phyloP scores from a whole-genome alignment of 2,113 vertebrate genomes.

The Larimichthys crocea region DNA sequence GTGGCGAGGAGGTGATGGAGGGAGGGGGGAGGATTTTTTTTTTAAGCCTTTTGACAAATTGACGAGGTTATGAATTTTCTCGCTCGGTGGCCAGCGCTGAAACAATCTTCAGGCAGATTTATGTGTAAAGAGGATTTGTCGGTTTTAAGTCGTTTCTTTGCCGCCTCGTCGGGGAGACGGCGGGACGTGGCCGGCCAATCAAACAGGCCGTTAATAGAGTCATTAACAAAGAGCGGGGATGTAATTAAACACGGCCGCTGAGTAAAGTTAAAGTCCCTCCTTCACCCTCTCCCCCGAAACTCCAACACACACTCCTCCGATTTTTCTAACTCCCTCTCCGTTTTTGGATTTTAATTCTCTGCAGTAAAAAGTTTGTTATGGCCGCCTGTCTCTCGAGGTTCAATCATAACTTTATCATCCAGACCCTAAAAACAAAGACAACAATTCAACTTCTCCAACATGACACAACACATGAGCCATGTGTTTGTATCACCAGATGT shows the following conservation, averaged over 20 bases:
- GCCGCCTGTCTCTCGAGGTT: background rate
- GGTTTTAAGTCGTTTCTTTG: constrained; percentile 54
- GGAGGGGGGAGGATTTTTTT: background rate
- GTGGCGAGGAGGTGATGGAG: background rate
- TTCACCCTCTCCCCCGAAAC: background rate
- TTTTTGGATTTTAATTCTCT: constrained; percentile 7
- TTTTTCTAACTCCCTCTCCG: background rate
- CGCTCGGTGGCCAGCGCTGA: constrained; percentile 39
- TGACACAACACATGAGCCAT: background rate
- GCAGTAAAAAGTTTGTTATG: constrained; percentile 14
- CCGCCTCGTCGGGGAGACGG: constrained; percentile 34
- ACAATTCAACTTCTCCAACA: background rate
- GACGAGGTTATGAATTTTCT: constrained; percentile 73
- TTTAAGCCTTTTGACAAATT: constrained; percentile 76
- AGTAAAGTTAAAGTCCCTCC: constrained; percentile 19
- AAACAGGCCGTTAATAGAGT: constrained; percentile 58
- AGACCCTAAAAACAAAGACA: background rate
- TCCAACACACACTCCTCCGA: background rate
- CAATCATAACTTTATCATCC: background rate
- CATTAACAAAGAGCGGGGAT: constrained; percentile 57
- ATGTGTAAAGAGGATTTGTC: constrained; percentile 66
- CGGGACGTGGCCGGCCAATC: constrained; percentile 55
- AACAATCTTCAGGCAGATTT: constrained; percentile 67
- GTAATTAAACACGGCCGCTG: constrained; percentile 59
- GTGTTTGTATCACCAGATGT: background rate